Evolutionary conservation across 2,113 vertebrate species (phyloP).

Genomic region (Myrmecophaga tridactyla): DNA sequence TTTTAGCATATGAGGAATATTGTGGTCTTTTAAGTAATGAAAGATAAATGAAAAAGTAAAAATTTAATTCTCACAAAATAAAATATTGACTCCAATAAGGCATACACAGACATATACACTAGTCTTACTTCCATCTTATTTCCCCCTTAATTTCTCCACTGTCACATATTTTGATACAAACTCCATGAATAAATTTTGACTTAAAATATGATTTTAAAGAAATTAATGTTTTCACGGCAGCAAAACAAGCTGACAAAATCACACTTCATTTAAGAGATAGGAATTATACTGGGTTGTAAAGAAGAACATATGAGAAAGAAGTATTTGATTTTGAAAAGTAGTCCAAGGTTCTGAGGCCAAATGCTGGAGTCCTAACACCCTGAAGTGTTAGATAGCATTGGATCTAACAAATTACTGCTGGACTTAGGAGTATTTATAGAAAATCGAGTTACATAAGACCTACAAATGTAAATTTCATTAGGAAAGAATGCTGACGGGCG

Average conservation of each 20-base stretch:
- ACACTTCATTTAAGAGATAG: not conserved
- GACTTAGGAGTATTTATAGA: conserved; percentile 10
- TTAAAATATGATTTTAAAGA: not conserved
- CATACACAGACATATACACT: not conserved
- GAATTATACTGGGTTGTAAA: not conserved
- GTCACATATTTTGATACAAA: not conserved
- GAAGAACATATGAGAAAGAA: not conserved
- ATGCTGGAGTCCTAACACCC: not conserved
- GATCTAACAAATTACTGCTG: not conserved
- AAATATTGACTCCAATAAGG: not conserved
- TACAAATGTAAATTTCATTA: not conserved
- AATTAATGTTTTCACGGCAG: not conserved
- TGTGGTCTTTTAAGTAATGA: not conserved
- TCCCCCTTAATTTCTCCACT: not conserved
- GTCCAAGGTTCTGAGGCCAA: not conserved
- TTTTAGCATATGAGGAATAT: not conserved
- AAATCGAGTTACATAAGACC: not conserved
- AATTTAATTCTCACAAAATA: not conserved
- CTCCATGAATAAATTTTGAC: not conserved
- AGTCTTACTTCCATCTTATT: not conserved
- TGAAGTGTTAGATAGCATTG: not conserved
- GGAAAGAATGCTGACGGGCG: not conserved
- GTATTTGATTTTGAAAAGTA: not conserved
- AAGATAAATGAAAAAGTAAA: too few species aligned
- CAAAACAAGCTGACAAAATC: not conserved